These are phyloP conservation scores for Pandion haliaetus DNA, from an alignment of 2,113 vertebrate species.

Conservation along the genomic window DNA sequence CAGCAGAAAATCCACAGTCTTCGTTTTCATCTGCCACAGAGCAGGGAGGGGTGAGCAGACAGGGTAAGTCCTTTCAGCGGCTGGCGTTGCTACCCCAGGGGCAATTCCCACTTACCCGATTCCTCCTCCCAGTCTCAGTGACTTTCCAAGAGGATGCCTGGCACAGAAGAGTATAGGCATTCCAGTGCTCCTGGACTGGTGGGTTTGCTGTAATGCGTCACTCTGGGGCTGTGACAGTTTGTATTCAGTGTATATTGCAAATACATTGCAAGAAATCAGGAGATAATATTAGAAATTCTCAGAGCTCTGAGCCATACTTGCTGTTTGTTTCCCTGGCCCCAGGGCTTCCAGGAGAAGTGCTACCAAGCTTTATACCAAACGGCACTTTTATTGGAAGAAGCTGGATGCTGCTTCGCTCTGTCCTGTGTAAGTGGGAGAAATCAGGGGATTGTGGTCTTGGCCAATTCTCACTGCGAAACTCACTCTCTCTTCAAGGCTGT, in stretches of 20 bases:
- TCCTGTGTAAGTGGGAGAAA: not conserved
- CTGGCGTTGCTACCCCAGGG: not conserved
- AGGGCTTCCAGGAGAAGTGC: not conserved
- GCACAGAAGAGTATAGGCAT: not conserved
- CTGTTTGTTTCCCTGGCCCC: not conserved
- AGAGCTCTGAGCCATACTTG: not conserved
- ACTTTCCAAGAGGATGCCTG: not conserved
- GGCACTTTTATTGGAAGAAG: not conserved
- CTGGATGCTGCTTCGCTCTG: not conserved
- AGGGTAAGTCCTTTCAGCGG: not conserved
- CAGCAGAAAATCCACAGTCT: not conserved
- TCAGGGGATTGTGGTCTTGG: not conserved
- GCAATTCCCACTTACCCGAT: not conserved
- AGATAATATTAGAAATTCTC: not conserved
- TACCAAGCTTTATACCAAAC: not conserved
- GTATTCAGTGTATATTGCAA: not conserved
- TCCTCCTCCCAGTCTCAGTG: not conserved
- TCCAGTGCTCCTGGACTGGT: accelerated
- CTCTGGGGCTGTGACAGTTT: not conserved
- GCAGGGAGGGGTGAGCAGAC: not conserved
- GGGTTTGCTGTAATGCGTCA: not conserved
- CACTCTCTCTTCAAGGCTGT: not conserved
- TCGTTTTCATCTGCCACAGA: not conserved
- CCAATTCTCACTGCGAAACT: not conserved
- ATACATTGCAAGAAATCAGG: not conserved